These are phyloP conservation scores for Tuberolachnus salignus DNA, from an alignment of 2,888 invertebrate genomes.

Conservation along the genomic window DNA sequence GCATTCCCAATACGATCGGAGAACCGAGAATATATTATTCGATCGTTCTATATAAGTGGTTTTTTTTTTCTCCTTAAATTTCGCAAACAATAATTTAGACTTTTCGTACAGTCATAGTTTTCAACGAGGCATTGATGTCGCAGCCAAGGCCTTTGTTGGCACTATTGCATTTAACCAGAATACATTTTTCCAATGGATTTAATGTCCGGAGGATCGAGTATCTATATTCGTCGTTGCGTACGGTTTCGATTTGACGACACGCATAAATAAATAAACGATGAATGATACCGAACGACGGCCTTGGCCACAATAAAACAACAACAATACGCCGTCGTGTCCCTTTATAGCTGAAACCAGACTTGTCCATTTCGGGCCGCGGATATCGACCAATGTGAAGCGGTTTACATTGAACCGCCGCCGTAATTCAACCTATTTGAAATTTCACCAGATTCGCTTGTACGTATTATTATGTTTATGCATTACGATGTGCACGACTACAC, in stretches of 20 bases:
- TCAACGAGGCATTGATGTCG: too few species aligned
- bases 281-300: background rate
- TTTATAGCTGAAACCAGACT: slow-evolving; percentile 36
- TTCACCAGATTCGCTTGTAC: background rate
- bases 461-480: background rate
- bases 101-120: too few species aligned
- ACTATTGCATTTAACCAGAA: background rate
- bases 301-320: slow-evolving; percentile 22
- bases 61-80: too few species aligned
- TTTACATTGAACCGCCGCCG: slow-evolving; percentile 35
- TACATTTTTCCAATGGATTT: background rate
- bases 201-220: background rate
- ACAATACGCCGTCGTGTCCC: too few species aligned
- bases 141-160: slow-evolving; percentile 1
- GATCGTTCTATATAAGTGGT: too few species aligned
- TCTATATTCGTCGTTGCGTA: slow-evolving; percentile 1
- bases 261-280: background rate
- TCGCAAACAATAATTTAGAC: too few species aligned
- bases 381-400: slow-evolving; percentile 21
- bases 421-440: slow-evolving; percentile 1
- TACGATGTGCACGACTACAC: too few species aligned
- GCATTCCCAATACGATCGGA: too few species aligned
- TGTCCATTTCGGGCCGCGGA: slow-evolving; percentile 34
- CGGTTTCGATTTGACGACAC: slow-evolving; percentile 5
- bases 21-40: too few species aligned